Percentiles rank a stretch among this genome's conserved stretches.
phyloP scores from a whole-genome alignment of 2,113 vertebrate species.

The Nyctereutes procyonoides region DNA sequence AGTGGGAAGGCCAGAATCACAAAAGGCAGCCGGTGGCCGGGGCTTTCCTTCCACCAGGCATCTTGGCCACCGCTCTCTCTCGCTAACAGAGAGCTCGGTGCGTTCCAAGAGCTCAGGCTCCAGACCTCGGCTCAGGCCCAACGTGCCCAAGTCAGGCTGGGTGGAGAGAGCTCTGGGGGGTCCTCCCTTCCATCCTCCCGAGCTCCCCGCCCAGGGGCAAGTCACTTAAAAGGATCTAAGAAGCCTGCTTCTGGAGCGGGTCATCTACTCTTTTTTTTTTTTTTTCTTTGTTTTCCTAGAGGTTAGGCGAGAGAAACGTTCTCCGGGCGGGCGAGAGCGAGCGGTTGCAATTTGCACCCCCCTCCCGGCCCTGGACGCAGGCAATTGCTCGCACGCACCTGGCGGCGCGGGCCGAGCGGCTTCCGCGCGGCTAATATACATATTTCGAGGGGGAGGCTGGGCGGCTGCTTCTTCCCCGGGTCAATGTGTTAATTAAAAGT shows the following conservation, averaged over 20 bases:
- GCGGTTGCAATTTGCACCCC: neutral
- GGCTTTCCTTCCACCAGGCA: neutral
- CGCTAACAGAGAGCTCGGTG: neutral
- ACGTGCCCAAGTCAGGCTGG: neutral
- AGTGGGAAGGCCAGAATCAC: neutral
- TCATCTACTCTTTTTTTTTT: constrained; percentile 10
- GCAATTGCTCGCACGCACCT: constrained; percentile 45
- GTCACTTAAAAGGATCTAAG: neutral
- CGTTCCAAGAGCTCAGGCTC: neutral
- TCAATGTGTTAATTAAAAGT: constrained; percentile 87
- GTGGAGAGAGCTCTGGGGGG: neutral
- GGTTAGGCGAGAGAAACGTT: neutral
- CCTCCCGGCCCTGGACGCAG: neutral
- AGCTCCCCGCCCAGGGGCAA: neutral
- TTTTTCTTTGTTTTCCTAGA: constrained; percentile 52
- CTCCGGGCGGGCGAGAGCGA: neutral
- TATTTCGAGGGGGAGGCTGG: constrained; percentile 70
- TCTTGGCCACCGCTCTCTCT: neutral
- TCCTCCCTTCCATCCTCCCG: neutral
- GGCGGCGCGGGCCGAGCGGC: neutral
- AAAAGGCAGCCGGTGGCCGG: neutral
- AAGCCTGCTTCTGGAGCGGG: neutral
- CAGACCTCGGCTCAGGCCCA: neutral
- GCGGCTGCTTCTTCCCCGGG: constrained; percentile 68
- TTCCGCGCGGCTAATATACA: constrained; percentile 35